Evolutionary conservation across 2,888 invertebrate species (phyloP), one percentile per base, ranked within the genome.

Genomic region (Mythimna albipuncta): DNA sequence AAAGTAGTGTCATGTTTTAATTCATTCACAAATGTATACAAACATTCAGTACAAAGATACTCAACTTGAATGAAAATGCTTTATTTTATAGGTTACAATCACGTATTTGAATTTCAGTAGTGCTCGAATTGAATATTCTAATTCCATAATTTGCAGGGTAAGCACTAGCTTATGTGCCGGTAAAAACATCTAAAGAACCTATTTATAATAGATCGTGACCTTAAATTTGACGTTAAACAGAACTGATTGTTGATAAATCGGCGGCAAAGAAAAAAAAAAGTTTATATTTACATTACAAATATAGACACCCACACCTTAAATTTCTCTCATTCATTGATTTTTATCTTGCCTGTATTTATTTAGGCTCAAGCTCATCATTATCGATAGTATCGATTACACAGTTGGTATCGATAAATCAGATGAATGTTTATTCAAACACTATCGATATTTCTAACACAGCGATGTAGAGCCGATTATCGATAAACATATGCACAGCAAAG

Each of bases 331-430:
- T 87, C 84, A 87, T 70, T 78, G 82, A 80, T 87, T 85, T 82
- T 81, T 86, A 84, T 89, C 83, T 44, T 64, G 41, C 76, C 69
- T 84, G 79, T 91, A 89, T 93, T 91, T 90, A 89, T 91, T 91
- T 90, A 90, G 88, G 89, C 80, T 86, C 90, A 87, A 88, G 88
- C 87, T 86, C 86, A 88, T 89, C 87, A 89, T 89, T 89, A 92
- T 90, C 90, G 87, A 91, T 90, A 68, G 67, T 77, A 86, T 86
- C 89, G 89, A 91, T 91, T 93, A 91, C 91, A 88, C 73, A 77
- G 81, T 82, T 87, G 86, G 82, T 84, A 82, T 86, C 88, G 86
- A 91, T 92, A 92, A 89, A 91, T 92, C 91, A 90, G 85, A 82
- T 78, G 54, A 69, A 77, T 64, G 72, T 79, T 64, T 68, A 71